These are phyloP conservation scores for Otis tarda DNA, from an alignment of 2,113 vertebrate genomes.

Conservation along the genomic window DNA sequence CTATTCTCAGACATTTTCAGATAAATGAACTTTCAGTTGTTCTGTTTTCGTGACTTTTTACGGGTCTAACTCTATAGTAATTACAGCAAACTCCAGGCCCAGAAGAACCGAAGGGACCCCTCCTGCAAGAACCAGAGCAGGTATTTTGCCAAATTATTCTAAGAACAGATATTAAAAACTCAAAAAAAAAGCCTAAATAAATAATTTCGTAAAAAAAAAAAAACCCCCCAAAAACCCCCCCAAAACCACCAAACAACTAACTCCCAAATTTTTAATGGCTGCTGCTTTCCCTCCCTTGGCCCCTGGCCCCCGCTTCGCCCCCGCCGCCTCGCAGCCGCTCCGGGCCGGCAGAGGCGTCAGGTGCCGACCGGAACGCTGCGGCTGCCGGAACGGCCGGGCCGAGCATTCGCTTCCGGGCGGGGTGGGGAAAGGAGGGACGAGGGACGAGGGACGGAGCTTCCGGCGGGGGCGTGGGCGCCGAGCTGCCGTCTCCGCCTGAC, in stretches of 20 bases:
- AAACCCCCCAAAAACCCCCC: too few species aligned
- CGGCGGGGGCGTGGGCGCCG: accelerated
- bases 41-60: background rate
- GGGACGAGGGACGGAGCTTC: background rate
- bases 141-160: background rate
- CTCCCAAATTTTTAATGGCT: accelerated
- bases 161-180: background rate
- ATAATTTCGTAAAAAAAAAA: background rate
- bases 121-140: background rate
- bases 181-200: background rate
- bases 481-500: background rate
- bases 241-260: too few species aligned
- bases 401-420: background rate
- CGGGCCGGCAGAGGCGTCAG: background rate
- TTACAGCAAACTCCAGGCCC: background rate
- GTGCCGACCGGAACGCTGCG: accelerated
- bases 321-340: too few species aligned
- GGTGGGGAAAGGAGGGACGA: too few species aligned
- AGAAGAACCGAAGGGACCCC: accelerated
- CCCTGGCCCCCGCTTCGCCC: too few species aligned
- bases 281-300: accelerated
- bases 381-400: background rate
- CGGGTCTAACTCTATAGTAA: background rate
- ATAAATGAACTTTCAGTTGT: background rate
- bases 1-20: background rate